A percentile compares a stretch with the other conserved stretches of the same genome.
Evolutionary conservation across 1,140 invertebrate species (phyloP).

Genomic region (Magallana ariakensis): DNA sequence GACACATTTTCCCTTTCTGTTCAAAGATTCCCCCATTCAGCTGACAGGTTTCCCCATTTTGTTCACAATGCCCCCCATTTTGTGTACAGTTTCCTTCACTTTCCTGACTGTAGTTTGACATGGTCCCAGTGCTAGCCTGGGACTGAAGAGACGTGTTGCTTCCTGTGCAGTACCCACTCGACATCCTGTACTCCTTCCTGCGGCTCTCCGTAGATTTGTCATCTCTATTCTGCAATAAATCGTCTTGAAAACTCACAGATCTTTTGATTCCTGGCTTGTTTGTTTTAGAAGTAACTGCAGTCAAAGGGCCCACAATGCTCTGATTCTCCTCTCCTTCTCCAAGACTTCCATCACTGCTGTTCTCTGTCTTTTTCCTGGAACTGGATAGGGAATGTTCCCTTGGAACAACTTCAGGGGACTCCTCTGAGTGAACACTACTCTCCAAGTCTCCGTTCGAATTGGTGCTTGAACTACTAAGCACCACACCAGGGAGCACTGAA

Average conservation of each 20-base stretch:
- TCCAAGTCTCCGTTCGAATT: not conserved
- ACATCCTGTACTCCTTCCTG: constrained; percentile 5
- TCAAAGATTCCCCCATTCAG: too few relatives aligned
- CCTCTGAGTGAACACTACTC: not conserved
- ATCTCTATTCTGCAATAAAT: constrained; percentile 20
- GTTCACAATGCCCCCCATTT: not conserved
- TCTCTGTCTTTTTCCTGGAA: not conserved
- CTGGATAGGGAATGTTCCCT: not conserved
- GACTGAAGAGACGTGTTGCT: constrained; percentile 46
- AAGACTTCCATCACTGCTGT: constrained; percentile 45
- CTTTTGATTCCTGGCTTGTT: constrained; percentile 39
- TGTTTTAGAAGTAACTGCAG: not conserved
- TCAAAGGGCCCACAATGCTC: constrained; percentile 29
- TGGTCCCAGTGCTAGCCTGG: not conserved
- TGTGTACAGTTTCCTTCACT: not conserved
- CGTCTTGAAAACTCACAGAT: constrained; percentile 54
- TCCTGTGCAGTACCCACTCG: constrained; percentile 55
- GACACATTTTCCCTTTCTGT: too few relatives aligned
- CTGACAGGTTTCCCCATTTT: not conserved
- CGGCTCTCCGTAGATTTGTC: constrained; percentile 10
- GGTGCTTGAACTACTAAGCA: constrained; percentile 13
- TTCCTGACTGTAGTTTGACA: not conserved
- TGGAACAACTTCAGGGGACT: constrained; percentile 45
- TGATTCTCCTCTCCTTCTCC: constrained; percentile 36
- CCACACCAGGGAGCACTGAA: constrained; percentile 38